Percentiles rank a stretch among this genome's conserved stretches.
Conservation (phyloP, 2,888 invertebrate species). For the Mongoloraphidia duomilia region DNA sequence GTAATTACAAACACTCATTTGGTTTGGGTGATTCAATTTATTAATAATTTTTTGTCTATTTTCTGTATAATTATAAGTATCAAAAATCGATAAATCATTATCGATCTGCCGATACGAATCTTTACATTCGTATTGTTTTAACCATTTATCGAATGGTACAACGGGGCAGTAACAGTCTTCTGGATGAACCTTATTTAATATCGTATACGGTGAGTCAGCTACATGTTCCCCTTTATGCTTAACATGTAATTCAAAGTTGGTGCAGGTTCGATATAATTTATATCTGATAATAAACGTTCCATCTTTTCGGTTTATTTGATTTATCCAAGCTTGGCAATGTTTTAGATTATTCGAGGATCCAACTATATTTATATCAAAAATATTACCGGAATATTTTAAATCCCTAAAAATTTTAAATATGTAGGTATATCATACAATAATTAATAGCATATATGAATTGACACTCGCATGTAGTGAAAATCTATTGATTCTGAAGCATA, state of each 20-base stretch:
- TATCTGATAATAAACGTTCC: constrained; percentile 73
- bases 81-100: constrained; percentile 54
- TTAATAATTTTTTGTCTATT: constrained; percentile 48
- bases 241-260: constrained; percentile 52
- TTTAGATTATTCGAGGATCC: constrained; percentile 34
- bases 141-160: constrained; percentile 45
- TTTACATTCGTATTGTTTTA: constrained; percentile 49
- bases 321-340: constrained; percentile 56
- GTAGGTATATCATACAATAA: background rate
- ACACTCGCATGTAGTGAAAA: no score
- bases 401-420: constrained; percentile 31
- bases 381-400: constrained; percentile 34
- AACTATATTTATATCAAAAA: constrained; percentile 40
- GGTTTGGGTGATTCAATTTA: constrained; percentile 61
- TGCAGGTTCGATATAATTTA: constrained; percentile 61
- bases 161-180: constrained; percentile 79
- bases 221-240: constrained; percentile 47
- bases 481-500: no score
- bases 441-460: no score
- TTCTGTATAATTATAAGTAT: constrained; percentile 51
- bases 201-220: constrained; percentile 45
- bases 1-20: constrained; percentile 83
- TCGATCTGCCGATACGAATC: constrained; percentile 51
- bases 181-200: constrained; percentile 53
- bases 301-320: constrained; percentile 69